Conservation (phyloP, 2,888 invertebrate genomes). For the Helicoverpa assulta region DNA sequence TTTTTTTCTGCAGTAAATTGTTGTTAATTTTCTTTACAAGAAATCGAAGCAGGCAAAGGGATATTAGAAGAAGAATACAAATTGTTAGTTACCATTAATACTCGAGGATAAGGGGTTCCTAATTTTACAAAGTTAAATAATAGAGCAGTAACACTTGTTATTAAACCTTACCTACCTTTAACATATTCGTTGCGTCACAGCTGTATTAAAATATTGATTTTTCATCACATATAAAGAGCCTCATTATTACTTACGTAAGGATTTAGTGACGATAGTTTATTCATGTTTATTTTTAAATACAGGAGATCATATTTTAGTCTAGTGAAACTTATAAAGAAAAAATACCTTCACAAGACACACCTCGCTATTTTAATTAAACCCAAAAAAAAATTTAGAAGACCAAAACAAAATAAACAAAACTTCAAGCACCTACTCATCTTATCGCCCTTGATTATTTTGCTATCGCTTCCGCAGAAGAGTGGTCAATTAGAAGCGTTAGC, state of each 20-base stretch:
- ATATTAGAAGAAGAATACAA: background rate
- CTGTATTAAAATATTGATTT: too few relatives aligned
- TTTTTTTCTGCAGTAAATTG: slow-evolving; percentile 6
- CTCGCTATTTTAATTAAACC: too few relatives aligned
- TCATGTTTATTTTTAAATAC: too few relatives aligned
- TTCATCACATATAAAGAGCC: background rate
- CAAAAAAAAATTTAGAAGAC: background rate
- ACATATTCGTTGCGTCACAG: too few relatives aligned
- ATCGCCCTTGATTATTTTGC: slow-evolving; percentile 70
- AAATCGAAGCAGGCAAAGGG: background rate
- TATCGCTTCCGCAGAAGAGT: slow-evolving; percentile 72
- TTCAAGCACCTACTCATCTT: background rate
- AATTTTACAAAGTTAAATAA: background rate
- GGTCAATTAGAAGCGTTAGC: slow-evolving; percentile 85
- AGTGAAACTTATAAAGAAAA: too few relatives aligned
- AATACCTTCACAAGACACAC: too few relatives aligned
- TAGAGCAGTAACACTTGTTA: too few relatives aligned
- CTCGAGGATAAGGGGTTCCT: background rate
- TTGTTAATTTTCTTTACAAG: slow-evolving; percentile 1
- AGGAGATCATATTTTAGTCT: too few relatives aligned
- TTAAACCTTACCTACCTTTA: too few relatives aligned
- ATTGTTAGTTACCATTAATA: background rate
- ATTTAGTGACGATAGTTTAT: too few relatives aligned
- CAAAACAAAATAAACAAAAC: background rate
- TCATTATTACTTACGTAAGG: too few relatives aligned